Base-by-base conservation (phyloP, 1,140 invertebrate species). In the Musca domestica region DNA sequence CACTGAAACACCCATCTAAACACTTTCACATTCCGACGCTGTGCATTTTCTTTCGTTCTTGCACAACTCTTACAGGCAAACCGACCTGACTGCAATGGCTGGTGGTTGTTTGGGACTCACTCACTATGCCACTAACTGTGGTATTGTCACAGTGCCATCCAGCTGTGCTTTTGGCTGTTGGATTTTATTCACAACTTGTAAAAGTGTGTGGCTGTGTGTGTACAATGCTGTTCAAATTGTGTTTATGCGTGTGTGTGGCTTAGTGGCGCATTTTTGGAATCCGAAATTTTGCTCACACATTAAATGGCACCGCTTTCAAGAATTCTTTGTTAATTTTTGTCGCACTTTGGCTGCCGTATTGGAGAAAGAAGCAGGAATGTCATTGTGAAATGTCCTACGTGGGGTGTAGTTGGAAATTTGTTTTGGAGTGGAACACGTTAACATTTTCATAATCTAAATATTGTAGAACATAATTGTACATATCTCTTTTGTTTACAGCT, bases 261-360 rank as follows among this genome's bases (percentile, higher is more conserved):
- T 41, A 41, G 34, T 41, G 34, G 34, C 34, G 34, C 9, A 20
- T 34, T 25, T 56, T 17, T n/a, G 56, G 34, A 41, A 61, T 41
- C 34, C 56, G 14, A 27, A 61, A 19, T 61, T 61, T 61, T 61
- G 56, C 27, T 61, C 56, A 61, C 56, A 61, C 20, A 61, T 61
- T 41, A 61, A 61, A 41, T 34, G n/a, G 56, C 20, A 30, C 34
- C 56, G 19, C 34, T 34, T 61, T 61, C 27, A 61, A 61, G 56
- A 61, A 61, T 41, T 61, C 27, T 34, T 61, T 61, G 17, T 61
- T 41, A 19, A 17, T 61, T 17, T 61, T 41, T 41, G 19, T 54
- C 17, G 48, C 34, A 41, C 34, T 41, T 41, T 41, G 34, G 34
- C 34, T 41, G 34, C 34, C 10, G 34, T 41, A 41, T 41, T 41